These are phyloP conservation scores for Megaceryle maxima DNA, from an alignment of 2,113 vertebrate genomes.

Conservation along the genomic window DNA sequence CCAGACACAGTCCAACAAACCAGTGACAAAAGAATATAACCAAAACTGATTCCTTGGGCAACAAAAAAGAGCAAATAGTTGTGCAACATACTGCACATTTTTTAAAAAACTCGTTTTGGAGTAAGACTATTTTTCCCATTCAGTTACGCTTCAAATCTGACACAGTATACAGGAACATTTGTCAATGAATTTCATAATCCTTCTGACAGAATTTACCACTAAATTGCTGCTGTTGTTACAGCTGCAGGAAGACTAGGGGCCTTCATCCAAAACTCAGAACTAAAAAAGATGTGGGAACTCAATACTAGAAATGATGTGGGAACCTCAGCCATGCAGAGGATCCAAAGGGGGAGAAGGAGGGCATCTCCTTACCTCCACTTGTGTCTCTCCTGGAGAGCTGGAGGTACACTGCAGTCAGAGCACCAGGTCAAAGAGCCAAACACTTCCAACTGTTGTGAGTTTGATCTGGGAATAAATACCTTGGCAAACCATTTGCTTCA, in stretches of 20 bases:
- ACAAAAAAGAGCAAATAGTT: neutral
- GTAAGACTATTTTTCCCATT: neutral
- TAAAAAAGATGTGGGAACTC: slow-evolving; percentile 51
- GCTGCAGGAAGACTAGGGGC: slow-evolving; percentile 50
- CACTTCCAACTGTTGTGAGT: neutral
- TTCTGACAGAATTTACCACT: slow-evolving; percentile 60
- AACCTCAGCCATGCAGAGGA: neutral
- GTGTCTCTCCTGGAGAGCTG: neutral
- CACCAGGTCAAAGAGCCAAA: neutral
- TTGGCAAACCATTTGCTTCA: neutral
- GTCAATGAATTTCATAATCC: slow-evolving; percentile 57
- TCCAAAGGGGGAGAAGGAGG: neutral
- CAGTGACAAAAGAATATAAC: neutral
- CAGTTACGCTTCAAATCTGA: slow-evolving; percentile 10
- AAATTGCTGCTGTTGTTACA: slow-evolving; percentile 65
- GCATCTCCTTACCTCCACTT: neutral
- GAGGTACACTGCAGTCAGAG: neutral
- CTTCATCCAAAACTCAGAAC: slow-evolving; percentile 43
- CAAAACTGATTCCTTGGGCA: neutral
- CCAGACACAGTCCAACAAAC: neutral
- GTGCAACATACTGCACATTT: neutral
- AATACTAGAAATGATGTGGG: slow-evolving; percentile 6
- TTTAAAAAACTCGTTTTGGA: neutral
- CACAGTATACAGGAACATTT: slow-evolving; percentile 20
- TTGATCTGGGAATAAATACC: neutral